phyloP scores from a whole-genome alignment of 1,140 invertebrate genomes.

The Drosophila arizonae region DNA sequence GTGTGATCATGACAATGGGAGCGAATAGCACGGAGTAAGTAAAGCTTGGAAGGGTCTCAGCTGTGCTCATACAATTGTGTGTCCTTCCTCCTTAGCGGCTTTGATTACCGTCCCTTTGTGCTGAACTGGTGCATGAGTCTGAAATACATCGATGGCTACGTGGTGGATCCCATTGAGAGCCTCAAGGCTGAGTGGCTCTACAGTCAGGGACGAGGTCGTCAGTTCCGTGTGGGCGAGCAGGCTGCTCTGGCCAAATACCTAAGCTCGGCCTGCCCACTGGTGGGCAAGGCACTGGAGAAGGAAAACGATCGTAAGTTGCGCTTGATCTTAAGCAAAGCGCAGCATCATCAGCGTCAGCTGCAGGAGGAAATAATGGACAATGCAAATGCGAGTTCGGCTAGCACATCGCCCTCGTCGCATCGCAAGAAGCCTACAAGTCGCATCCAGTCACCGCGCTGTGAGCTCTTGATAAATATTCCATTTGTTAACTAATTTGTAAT shows the following conservation, averaged over 20 bases:
- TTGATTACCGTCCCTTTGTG: constrained; percentile 95
- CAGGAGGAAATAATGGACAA: constrained; percentile 86
- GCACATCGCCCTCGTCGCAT: constrained; percentile 78
- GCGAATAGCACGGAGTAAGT: constrained; percentile 72
- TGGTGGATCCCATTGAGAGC: constrained; percentile 94
- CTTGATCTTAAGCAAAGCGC: constrained; percentile 93
- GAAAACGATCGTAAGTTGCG: constrained; percentile 93
- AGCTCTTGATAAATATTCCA: constrained; percentile 2
- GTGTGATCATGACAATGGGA: constrained; percentile 83
- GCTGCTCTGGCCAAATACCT: constrained; percentile 91
- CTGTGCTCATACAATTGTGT: background rate
- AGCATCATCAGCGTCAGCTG: constrained; percentile 93
- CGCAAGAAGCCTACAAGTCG: constrained; percentile 77
- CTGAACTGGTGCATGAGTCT: constrained; percentile 96
- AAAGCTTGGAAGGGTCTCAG: constrained; percentile 18
- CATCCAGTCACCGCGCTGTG: constrained; percentile 81
- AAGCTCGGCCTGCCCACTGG: constrained; percentile 89
- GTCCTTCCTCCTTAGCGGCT: constrained; percentile 85
- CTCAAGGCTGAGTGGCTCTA: constrained; percentile 97
- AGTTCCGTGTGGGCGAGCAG: constrained; percentile 94
- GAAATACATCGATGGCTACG: constrained; percentile 93
- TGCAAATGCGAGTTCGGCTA: constrained; percentile 66
- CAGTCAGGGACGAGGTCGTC: constrained; percentile 94
- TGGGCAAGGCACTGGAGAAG: constrained; percentile 89
- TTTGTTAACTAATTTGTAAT: constrained; percentile 3